A percentile compares a stretch with the other conserved stretches of the same genome.
Evolutionary conservation across 2,888 invertebrate species (phyloP).

Genomic region (Tholera decimalis): DNA sequence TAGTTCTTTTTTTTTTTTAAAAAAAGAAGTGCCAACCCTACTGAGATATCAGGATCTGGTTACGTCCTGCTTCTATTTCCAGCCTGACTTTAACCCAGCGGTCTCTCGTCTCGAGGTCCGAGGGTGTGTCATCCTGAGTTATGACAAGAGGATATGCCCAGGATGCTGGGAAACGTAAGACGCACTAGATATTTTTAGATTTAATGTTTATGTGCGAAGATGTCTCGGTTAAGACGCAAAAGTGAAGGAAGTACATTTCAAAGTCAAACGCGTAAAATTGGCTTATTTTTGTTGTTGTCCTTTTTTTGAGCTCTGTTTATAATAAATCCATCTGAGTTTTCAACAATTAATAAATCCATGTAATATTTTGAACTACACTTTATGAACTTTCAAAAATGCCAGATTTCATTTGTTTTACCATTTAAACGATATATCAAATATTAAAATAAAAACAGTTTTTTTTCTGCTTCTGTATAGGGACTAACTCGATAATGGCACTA

Average conservation of each 20-base stretch:
- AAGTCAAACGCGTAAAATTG: constrained; percentile 7
- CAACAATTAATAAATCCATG: neutral
- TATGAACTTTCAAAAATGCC: too few species aligned
- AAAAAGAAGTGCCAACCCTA: constrained; percentile 39
- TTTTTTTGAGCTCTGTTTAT: neutral
- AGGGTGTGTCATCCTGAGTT: constrained; percentile 65
- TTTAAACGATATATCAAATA: too few species aligned
- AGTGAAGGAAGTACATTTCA: neutral
- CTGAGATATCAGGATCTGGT: constrained; percentile 11
- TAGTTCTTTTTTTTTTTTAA: too few species aligned
- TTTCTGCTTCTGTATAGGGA: too few species aligned
- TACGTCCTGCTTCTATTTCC: constrained; percentile 57
- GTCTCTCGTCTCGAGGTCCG: constrained; percentile 43
- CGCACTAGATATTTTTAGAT: constrained; percentile 39
- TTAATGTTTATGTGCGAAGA: neutral
- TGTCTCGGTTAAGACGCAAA: constrained; percentile 15
- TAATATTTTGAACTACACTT: too few species aligned
- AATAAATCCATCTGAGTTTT: neutral
- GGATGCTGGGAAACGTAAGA: constrained; percentile 36
- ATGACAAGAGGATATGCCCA: constrained; percentile 35
- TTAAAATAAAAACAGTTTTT: too few species aligned
- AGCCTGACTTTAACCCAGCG: constrained; percentile 56
- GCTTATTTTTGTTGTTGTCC: neutral
- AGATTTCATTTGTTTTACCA: too few species aligned
- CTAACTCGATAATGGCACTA: too few species aligned